phyloP scores from a whole-genome alignment of 2,797 vertebrate species.

The Champsocephalus gunnari region DNA sequence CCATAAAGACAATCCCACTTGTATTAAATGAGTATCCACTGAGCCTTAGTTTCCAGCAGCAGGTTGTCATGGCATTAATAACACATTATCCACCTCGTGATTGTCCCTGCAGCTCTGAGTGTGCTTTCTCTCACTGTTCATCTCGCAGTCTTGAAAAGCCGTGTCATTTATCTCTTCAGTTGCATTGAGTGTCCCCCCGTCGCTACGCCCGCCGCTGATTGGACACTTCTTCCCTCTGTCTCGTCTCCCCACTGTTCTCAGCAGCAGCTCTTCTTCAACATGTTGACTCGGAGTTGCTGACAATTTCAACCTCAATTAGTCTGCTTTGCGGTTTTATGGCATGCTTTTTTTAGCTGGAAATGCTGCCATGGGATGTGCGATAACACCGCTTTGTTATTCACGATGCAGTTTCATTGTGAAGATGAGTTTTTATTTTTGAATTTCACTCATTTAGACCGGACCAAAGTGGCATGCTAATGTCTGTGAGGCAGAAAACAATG shows the following conservation, averaged over 20 bases:
- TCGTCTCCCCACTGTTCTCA: constrained; percentile 33
- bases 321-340: constrained; percentile 17
- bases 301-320: constrained; percentile 32
- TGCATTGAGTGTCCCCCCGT: constrained; percentile 57
- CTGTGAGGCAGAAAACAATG: constrained; percentile 42
- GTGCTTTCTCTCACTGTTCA: constrained; percentile 46
- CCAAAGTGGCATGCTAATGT: constrained; percentile 30
- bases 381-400: constrained; percentile 24
- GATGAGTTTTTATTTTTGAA: constrained; percentile 40
- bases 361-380: constrained; percentile 14
- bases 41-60: not conserved
- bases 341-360: not conserved
- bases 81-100: constrained; percentile 24
- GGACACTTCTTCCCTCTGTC: constrained; percentile 41
- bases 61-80: constrained; percentile 21
- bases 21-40: constrained; percentile 1
- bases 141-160: constrained; percentile 40
- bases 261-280: constrained; percentile 17
- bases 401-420: constrained; percentile 25
- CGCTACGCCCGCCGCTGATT: constrained; percentile 40
- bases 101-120: constrained; percentile 10
- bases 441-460: constrained; percentile 33
- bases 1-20: not conserved
- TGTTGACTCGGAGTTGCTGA: constrained; percentile 35
- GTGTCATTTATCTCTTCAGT: constrained; percentile 50